Evolutionary conservation across 2,888 invertebrate genomes (phyloP), one percentile per base, ranked within the genome.

Genomic region (Tinea pellionella): DNA sequence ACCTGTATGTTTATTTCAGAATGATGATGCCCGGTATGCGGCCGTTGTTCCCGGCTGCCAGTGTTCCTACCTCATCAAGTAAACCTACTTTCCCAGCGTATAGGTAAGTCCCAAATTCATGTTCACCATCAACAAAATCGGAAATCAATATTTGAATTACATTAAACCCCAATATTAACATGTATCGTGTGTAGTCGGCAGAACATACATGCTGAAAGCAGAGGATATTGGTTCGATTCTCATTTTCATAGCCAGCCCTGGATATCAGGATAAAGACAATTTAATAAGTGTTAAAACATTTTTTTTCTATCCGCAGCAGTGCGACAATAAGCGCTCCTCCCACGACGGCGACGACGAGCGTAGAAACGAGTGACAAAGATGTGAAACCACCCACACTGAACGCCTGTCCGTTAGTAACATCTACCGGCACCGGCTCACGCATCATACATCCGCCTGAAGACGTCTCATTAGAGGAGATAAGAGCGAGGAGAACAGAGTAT

Each of bases 361-460:
- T 77, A 62, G 78, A 76, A 64, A 68, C 75, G 15, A 78, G 78
- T 59, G 68, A 73, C 37, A 83, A 80, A 3, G 83, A 80, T 1
- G 82, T 80, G 62, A 84, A 79, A 55, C 80, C 75, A 0, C 85
- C 83, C 0, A 75, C 79, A 0, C 78, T 78, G 29, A 77, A 80
- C 69, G 63, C 77, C 0, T 88, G 75, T 66, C 87, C 80, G 13
- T 89, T 93, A 8, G 93, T 94, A 59, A 92, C 92, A 12, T 91
- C 93, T n/a, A 92, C 94, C 6, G 94, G 95, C 51, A 93, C 95
- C 6, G 92, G 94, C 42, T 94, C 95, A 70, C 94, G 94, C 83
- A 97, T 98, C 61, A 91, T 98, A 66, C 98, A 98, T 80, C 98
- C 98, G 0, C 93, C 95, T 0, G 97, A 98, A 77, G 96, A 97